These are phyloP conservation scores for Orchestia grillus DNA, from an alignment of 1,140 invertebrate genomes.

Conservation along the genomic window DNA sequence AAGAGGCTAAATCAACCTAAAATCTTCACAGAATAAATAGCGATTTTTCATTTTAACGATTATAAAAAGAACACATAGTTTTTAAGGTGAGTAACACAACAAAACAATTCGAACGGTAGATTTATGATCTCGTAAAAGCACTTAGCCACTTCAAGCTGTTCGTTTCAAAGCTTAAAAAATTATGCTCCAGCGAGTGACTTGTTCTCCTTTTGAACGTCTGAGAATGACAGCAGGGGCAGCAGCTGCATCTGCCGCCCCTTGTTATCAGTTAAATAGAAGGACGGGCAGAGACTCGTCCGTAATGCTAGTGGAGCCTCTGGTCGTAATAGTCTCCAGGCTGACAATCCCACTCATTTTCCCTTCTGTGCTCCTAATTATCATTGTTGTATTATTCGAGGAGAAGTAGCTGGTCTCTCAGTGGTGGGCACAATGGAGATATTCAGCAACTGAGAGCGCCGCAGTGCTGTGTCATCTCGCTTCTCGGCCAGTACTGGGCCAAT, in stretches of 20 bases:
- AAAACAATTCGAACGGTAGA: not conserved
- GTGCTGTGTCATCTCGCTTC: not conserved
- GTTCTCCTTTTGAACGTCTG: not conserved
- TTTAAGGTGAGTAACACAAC: not conserved
- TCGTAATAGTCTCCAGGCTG: constrained; percentile 23
- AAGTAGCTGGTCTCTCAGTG: constrained; percentile 20
- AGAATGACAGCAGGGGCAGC: not conserved
- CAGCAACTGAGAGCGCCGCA: not conserved
- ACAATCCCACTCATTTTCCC: constrained; percentile 31
- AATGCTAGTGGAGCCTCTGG: constrained; percentile 18
- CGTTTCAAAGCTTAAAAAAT: not conserved
- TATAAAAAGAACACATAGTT: not conserved
- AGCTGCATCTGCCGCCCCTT: not conserved
- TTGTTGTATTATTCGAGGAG: constrained; percentile 41
- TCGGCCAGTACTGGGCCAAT: not conserved
- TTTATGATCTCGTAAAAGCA: not conserved
- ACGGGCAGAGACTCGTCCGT: not conserved
- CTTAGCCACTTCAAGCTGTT: not conserved
- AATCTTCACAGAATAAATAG: not conserved
- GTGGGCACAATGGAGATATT: constrained; percentile 25
- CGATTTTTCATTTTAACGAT: not conserved
- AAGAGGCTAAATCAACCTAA: not conserved
- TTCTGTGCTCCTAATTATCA: constrained; percentile 41
- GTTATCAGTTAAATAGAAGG: constrained; percentile 29
- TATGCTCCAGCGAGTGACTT: not conserved